Evolutionary conservation across 2,797 vertebrate species (phyloP).

Genomic region (Psittacula derbiana): DNA sequence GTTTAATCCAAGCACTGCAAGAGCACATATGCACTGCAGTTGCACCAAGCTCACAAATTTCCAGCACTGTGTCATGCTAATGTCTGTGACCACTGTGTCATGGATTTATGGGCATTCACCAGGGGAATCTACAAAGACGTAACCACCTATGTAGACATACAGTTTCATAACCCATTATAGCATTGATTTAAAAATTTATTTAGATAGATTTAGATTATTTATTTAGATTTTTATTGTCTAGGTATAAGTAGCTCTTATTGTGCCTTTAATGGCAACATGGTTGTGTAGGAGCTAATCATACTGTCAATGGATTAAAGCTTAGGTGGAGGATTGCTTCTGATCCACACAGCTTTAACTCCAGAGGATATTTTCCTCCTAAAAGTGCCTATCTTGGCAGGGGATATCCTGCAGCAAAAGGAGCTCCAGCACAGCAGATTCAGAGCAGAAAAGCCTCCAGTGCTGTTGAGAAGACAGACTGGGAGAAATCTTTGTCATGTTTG

Average conservation of each 20-base stretch:
- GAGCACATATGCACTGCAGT: background rate
- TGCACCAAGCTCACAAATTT: background rate
- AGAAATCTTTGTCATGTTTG: background rate
- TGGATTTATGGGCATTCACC: background rate
- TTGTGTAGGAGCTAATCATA: background rate
- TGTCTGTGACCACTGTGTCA: no score
- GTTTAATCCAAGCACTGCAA: background rate
- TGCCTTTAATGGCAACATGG: rapidly evolving
- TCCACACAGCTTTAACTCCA: background rate
- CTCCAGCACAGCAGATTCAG: background rate
- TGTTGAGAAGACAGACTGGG: background rate
- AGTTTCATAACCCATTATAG: background rate
- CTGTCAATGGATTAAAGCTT: background rate
- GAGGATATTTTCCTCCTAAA: background rate
- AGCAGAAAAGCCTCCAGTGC: background rate
- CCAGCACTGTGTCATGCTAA: background rate
- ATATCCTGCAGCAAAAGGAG: background rate
- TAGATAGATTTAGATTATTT: background rate
- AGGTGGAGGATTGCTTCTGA: background rate
- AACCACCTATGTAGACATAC: rapidly evolving
- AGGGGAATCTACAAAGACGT: background rate
- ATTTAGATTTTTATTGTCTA: background rate
- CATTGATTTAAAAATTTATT: background rate
- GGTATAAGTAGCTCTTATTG: background rate
- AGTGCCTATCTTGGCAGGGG: background rate